These are phyloP conservation scores for Drosophila pseudoananassae DNA, from an alignment of 1,140 invertebrate genomes.

Conservation along the genomic window DNA sequence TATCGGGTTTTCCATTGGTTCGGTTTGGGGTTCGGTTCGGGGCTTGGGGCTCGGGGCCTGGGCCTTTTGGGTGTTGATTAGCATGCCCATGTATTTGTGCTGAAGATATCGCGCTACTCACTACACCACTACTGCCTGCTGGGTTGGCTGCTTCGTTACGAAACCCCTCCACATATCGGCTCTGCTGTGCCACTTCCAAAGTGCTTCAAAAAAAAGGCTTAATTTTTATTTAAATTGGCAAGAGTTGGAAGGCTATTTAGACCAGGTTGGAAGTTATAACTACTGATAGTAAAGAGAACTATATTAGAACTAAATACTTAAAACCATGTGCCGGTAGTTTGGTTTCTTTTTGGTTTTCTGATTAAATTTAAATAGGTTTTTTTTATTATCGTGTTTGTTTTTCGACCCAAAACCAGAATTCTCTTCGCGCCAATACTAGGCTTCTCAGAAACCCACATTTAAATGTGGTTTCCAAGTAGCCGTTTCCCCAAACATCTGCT, in stretches of 20 bases:
- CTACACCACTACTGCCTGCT: background rate
- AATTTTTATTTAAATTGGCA: conserved; percentile 42
- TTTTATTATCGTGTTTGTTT: conserved; percentile 11
- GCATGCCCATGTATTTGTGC: conserved; percentile 64
- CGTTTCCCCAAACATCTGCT: conserved; percentile 38
- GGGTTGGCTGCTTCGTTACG: conserved; percentile 46
- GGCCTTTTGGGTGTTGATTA: conserved; percentile 71
- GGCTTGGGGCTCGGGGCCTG: background rate
- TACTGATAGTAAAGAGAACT: too few relatives aligned
- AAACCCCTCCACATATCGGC: conserved; percentile 43
- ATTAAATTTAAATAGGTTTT: conserved; percentile 58
- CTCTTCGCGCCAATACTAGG: conserved; percentile 5
- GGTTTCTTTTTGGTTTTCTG: conserved; percentile 29
- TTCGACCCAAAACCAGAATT: conserved; percentile 38
- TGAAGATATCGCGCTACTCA: conserved; percentile 54
- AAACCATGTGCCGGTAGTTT: conserved; percentile 37
- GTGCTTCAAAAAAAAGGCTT: conserved; percentile 30
- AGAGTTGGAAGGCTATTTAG: background rate
- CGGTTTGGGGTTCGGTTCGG: too few relatives aligned
- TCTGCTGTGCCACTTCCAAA: conserved; percentile 14
- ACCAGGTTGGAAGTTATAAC: too few relatives aligned
- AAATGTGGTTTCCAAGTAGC: conserved; percentile 17
- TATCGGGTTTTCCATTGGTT: conserved; percentile 67
- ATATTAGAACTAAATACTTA: too few relatives aligned
- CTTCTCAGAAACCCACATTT: conserved; percentile 32